A percentile compares a stretch with the other conserved stretches of the same genome.
Conservation (phyloP, 1,140 invertebrate genomes). For the Danaus melanippus region DNA sequence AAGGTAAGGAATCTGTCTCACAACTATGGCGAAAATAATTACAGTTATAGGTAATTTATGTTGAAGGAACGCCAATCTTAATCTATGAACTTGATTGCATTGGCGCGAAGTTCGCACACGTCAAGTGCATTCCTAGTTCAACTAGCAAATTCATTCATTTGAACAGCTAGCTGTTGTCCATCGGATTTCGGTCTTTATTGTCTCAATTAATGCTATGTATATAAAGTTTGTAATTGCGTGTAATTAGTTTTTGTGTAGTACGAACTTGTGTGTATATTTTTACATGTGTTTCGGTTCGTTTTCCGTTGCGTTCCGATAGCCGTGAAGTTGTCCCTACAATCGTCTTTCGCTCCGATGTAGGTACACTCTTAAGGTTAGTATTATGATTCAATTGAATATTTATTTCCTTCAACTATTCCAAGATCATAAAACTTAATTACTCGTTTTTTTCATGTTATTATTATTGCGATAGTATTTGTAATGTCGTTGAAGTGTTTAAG, state of each 20-base stretch:
- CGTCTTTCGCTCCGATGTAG: constrained; percentile 10
- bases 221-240: constrained; percentile 24
- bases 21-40: constrained; percentile 20
- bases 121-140: constrained; percentile 51
- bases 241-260: constrained; percentile 35
- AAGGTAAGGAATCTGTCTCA: constrained; percentile 39
- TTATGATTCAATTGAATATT: constrained; percentile 21
- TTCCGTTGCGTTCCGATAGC: constrained; percentile 2
- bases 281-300: constrained; percentile 2
- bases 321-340: constrained; percentile 9
- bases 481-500: too few relatives aligned
- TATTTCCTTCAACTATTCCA: constrained; percentile 10
- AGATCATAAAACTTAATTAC: too few relatives aligned
- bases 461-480: too few relatives aligned
- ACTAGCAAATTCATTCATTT: constrained; percentile 40
- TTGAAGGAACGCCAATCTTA: constrained; percentile 56
- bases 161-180: constrained; percentile 30
- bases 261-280: constrained; percentile 25
- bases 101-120: constrained; percentile 40
- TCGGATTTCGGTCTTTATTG: constrained; percentile 32
- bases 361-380: constrained; percentile 16
- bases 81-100: constrained; percentile 69
- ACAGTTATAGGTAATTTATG: constrained; percentile 39
- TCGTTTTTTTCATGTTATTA: too few relatives aligned
- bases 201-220: constrained; percentile 23